phyloP scores from a whole-genome alignment of 2,797 vertebrate genomes.

The Pseudomugil gertrudae region DNA sequence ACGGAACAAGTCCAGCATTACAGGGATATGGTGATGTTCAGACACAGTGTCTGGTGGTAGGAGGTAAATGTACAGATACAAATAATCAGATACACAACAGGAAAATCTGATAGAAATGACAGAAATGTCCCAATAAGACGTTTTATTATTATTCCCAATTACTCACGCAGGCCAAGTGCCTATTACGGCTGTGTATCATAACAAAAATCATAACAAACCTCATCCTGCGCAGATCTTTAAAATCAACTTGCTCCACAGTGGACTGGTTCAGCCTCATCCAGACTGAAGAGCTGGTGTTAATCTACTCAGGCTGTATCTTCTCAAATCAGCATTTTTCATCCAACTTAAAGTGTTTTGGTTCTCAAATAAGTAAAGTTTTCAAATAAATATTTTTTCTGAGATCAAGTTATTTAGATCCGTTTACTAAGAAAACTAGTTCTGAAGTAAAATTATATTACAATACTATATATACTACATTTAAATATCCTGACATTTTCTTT shows the following conservation, averaged over 20 bases:
- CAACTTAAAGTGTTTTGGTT: constrained; percentile 26
- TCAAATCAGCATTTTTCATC: neutral
- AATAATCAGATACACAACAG: neutral
- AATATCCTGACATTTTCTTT: neutral
- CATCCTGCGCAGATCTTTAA: neutral
- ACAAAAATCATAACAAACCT: neutral
- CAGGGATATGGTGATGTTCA: constrained; percentile 7
- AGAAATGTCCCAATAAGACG: neutral
- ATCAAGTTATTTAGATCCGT: constrained; percentile 1
- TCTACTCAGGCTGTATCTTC: neutral
- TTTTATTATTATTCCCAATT: neutral
- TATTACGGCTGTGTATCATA: too few species aligned
- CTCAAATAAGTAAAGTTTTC: neutral
- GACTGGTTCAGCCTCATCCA: neutral
- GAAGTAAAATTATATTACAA: constrained; percentile 6
- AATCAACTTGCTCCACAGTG: neutral
- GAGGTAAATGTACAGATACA: neutral
- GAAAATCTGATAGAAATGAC: neutral
- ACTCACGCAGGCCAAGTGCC: neutral
- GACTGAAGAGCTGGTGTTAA: neutral
- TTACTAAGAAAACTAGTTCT: constrained; percentile 1
- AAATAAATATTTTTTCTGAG: neutral
- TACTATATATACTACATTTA: neutral
- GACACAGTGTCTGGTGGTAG: constrained; percentile 2
- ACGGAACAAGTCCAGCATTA: neutral